Conservation (phyloP, 2,113 vertebrate species). For the Hydrolagus affinis region DNA sequence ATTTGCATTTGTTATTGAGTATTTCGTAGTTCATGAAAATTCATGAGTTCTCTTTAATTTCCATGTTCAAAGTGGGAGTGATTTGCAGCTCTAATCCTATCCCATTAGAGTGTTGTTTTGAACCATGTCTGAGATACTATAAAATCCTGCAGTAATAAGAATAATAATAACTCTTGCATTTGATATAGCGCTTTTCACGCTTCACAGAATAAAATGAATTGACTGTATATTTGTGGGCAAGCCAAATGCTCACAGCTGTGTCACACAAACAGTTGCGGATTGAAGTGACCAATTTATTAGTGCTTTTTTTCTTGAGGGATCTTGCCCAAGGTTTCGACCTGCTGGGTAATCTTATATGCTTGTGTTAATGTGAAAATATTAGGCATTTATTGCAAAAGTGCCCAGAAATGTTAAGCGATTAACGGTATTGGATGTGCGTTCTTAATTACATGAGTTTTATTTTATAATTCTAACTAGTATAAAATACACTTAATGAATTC, state of each 20-base stretch:
- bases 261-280: no score
- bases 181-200: no score
- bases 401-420: not conserved
- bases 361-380: not conserved
- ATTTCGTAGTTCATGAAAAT: not conserved
- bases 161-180: no score
- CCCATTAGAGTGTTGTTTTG: not conserved
- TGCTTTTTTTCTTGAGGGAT: no score
- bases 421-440: not conserved
- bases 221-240: no score
- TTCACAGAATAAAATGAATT: no score
- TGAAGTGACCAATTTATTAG: no score
- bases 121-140: not conserved
- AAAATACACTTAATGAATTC: no score
- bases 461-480: not conserved
- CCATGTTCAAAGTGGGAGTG: not conserved
- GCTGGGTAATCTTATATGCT: not conserved
- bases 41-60: not conserved
- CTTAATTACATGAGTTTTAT: not conserved
- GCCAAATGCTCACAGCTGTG: no score
- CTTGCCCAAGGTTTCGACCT: no score
- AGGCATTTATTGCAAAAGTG: no score
- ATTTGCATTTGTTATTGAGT: not conserved
- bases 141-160: constrained; percentile 16
- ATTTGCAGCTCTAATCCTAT: not conserved